Evolutionary conservation across 2,888 invertebrate species (phyloP).

Genomic region (Trichogramma dendrolimi): DNA sequence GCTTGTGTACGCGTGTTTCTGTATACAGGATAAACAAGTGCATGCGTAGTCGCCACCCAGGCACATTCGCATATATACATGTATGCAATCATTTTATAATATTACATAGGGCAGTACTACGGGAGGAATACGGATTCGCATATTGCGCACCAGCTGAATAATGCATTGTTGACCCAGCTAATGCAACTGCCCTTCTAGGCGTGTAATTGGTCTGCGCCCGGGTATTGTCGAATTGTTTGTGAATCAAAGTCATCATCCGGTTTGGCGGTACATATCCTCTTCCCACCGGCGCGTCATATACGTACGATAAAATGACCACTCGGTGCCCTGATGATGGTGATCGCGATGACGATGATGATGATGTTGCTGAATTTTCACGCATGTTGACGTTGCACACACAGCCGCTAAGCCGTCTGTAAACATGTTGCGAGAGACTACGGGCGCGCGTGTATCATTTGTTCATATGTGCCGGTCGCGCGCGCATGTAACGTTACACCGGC

Average conservation of each 20-base stretch:
- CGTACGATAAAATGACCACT: slow-evolving; percentile 38
- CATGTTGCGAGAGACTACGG: not conserved
- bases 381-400: no score
- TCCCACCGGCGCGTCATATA: slow-evolving; percentile 18
- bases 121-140: no score
- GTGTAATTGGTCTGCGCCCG: slow-evolving; percentile 48
- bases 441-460: not conserved
- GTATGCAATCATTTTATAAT: no score
- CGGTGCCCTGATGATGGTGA: slow-evolving; percentile 7
- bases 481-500: not conserved
- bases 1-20: no score
- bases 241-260: slow-evolving; percentile 51
- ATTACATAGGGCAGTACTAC: no score
- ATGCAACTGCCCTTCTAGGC: slow-evolving; percentile 50
- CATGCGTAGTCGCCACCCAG: no score
- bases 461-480: not conserved
- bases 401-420: no score
- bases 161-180: slow-evolving; percentile 53
- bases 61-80: no score
- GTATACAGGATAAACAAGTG: no score
- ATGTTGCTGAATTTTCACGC: slow-evolving; percentile 34
- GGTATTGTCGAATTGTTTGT: slow-evolving; percentile 41
- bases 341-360: slow-evolving; percentile 31
- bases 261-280: slow-evolving; percentile 33
- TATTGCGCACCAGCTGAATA: slow-evolving; percentile 40